Conservation (phyloP, 2,797 vertebrate genomes). For the Pampus argenteus region DNA sequence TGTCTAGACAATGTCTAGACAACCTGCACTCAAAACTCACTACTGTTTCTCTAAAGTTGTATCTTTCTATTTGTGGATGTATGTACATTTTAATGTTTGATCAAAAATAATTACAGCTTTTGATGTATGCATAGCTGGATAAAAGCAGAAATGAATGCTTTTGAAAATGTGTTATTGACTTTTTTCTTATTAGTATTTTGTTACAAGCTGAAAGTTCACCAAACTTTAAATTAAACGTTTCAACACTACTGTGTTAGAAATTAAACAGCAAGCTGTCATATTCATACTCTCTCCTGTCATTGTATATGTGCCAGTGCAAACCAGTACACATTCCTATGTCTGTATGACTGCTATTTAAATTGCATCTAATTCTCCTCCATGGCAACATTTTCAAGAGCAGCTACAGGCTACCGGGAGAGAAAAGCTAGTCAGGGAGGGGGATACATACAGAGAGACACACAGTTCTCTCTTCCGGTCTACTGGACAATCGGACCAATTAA, state of each 20-base stretch:
- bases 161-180: not conserved
- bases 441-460: conserved; percentile 43
- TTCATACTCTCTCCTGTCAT: not conserved
- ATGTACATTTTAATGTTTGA: conserved; percentile 4
- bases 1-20: conserved; percentile 72
- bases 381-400: conserved; percentile 8
- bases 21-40: conserved; percentile 12
- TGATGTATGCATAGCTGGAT: not conserved
- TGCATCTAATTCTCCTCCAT: conserved; percentile 3
- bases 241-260: not conserved
- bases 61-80: conserved; percentile 11
- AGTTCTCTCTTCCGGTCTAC: conserved; percentile 81
- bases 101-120: not conserved
- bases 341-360: not conserved
- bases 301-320: not conserved
- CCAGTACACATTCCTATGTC: not conserved
- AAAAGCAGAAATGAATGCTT: not conserved
- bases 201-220: not conserved
- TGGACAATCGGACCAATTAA: conserved; percentile 87
- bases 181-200: not conserved
- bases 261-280: not conserved
- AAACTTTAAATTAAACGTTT: not conserved
- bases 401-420: conserved; percentile 23
- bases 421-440: conserved; percentile 17
- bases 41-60: not conserved